Percentiles rank a stretch among this genome's conserved stretches.
These are phyloP conservation scores for Clarias laeviceps DNA, from an alignment of 2,797 vertebrate species.

Conservation along the genomic window DNA sequence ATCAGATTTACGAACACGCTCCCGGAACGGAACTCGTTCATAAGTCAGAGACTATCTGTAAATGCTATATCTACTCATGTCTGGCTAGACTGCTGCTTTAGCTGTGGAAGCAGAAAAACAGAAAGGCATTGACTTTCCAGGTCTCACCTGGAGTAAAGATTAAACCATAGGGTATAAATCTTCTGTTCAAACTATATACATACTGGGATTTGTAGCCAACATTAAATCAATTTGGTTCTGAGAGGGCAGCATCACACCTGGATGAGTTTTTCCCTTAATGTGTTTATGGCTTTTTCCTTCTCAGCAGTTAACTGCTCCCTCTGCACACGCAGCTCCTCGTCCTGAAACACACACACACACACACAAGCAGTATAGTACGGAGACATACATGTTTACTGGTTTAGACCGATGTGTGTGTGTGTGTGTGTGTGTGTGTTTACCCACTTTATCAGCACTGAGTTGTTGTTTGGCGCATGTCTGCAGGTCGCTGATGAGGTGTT, in stretches of 20 bases:
- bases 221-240: not conserved
- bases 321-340: conserved; percentile 67
- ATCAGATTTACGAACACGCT: no score
- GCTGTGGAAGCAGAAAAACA: not conserved
- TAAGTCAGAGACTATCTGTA: no score
- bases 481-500: conserved; percentile 63
- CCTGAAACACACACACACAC: conserved; percentile 62
- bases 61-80: not conserved
- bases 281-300: conserved; percentile 64
- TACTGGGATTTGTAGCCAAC: not conserved
- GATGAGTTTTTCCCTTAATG: conserved; percentile 66
- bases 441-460: conserved; percentile 69
- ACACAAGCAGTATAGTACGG: conserved; percentile 15
- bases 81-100: not conserved
- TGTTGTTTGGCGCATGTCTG: conserved; percentile 58
- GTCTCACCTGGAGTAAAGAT: not conserved
- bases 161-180: not conserved
- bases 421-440: not conserved
- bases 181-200: no score
- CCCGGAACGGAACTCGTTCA: no score
- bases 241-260: conserved; percentile 60
- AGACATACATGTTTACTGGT: not conserved
- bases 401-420: not conserved
- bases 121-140: not conserved
- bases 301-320: conserved; percentile 67